Conservation (phyloP, 2,888 invertebrate species). For the Aproaerema taeniolella region DNA sequence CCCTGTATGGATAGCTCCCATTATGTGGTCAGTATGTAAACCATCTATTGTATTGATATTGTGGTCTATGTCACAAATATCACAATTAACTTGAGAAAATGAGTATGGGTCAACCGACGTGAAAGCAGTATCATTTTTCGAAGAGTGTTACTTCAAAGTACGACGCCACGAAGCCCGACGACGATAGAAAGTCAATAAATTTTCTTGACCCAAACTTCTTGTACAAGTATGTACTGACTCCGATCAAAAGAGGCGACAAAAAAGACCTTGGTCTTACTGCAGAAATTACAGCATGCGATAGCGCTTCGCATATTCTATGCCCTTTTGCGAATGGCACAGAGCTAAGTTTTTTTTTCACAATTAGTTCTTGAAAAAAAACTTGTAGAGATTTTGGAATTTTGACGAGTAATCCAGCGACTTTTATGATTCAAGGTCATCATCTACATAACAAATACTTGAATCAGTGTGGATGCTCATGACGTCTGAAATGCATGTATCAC, state of each 20-base stretch:
- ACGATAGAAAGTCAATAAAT: neutral
- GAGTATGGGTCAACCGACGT: too few relatives aligned
- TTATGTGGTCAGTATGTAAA: too few relatives aligned
- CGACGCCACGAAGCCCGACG: neutral
- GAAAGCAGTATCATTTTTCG: neutral
- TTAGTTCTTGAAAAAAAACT: neutral
- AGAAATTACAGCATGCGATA: conserved; percentile 4
- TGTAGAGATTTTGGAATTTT: too few relatives aligned
- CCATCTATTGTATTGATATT: too few relatives aligned
- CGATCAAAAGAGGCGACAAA: conserved; percentile 3
- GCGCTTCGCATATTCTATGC: neutral
- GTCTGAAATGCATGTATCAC: too few relatives aligned
- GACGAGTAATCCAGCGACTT: too few relatives aligned
- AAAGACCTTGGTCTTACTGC: conserved; percentile 2
- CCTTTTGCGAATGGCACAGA: neutral
- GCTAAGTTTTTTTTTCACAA: neutral
- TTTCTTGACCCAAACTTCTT: conserved; percentile 1
- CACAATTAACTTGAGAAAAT: too few relatives aligned
- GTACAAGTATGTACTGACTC: conserved; percentile 2
- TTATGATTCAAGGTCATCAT: too few relatives aligned
- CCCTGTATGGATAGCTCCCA: too few relatives aligned
- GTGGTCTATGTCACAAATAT: too few relatives aligned
- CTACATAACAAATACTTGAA: too few relatives aligned
- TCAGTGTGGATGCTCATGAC: too few relatives aligned
- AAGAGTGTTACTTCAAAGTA: neutral